phyloP scores from a whole-genome alignment of 2,888 invertebrate genomes.

The Dorcus parallelipipedus region DNA sequence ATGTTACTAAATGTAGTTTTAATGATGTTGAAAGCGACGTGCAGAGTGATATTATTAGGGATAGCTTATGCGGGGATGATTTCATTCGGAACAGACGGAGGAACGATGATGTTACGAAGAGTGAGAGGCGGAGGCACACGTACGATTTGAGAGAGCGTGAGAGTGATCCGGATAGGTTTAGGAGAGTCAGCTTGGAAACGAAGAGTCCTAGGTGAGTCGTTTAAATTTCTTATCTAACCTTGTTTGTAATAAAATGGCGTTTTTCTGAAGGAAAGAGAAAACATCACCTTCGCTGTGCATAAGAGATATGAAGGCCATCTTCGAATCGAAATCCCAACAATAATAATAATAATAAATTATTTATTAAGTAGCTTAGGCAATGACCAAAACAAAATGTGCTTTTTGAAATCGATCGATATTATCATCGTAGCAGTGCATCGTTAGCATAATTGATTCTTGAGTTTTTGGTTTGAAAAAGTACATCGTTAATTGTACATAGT shows the following conservation, averaged over 20 bases:
- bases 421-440: too few relatives aligned
- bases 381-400: slow-evolving; percentile 5
- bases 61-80: slow-evolving; percentile 11
- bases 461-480: too few relatives aligned
- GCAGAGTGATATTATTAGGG: background rate
- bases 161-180: slow-evolving; percentile 33
- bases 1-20: too few relatives aligned
- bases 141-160: slow-evolving; percentile 40
- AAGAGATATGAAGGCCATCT: slow-evolving; percentile 78
- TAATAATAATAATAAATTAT: slow-evolving; percentile 19
- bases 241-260: background rate
- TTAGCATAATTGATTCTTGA: too few relatives aligned
- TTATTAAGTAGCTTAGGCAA: background rate
- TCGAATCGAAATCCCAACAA: slow-evolving; percentile 66
- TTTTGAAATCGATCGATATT: too few relatives aligned
- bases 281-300: slow-evolving; percentile 71
- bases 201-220: slow-evolving; percentile 42
- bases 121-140: slow-evolving; percentile 33
- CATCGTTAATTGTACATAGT: too few relatives aligned
- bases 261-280: slow-evolving; percentile 61
- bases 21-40: slow-evolving; percentile 12
- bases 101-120: slow-evolving; percentile 15
- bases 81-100: slow-evolving; percentile 19
- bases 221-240: background rate
- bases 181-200: slow-evolving; percentile 41